Evolutionary conservation across 2,113 vertebrate genomes (phyloP), one percentile per base, ranked within the genome.

Genomic region (Balaeniceps rex): DNA sequence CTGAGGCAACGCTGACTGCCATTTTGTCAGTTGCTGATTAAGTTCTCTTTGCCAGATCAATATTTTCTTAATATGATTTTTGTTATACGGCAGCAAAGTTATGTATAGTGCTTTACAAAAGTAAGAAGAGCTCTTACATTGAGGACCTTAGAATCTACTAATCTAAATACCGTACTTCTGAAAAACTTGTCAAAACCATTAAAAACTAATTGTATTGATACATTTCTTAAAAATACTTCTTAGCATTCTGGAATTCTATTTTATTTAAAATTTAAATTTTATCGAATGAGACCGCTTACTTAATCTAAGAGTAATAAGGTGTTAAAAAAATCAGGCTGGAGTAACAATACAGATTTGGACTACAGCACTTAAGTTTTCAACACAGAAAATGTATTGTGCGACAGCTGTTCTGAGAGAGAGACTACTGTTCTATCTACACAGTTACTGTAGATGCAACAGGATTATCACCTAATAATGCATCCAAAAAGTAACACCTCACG

Each of bases 1-100:
- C 0, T 34, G 38, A 42, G n/a, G 49, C 68, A 93, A 54, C 0
- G 2, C n/a, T 44, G 52, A 88, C 22, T 52, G 70, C 33, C 31
- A 66, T 34, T 88, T 66, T 63, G 6, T 79, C 61, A 54, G 33
- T 10, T 93, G 52, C 36, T 80, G 84, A 64, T 68, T 38, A 71
- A 79, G 8, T 54, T 94, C 65, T 60, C 24, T 64, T 75, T 76
- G 40, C 25, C 57, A 54, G 31, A 57, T 65, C 28, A 87, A 15
- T 71, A 71, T 40, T 70, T 77, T 88, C 66, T 79, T 88, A 68
- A 22, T n/a, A 34, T 10, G 17, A 52, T 68, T 31, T 91, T 64
- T 86, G 17, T 64, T 54, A 58, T 14, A 80, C 11, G 76, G 61
- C 28, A 88, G 36, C 5, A 31, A 82, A 87, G 12, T 68, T 72